Evolutionary conservation across 2,888 invertebrate species (phyloP).

Genomic region (Brachylomia viminalis): DNA sequence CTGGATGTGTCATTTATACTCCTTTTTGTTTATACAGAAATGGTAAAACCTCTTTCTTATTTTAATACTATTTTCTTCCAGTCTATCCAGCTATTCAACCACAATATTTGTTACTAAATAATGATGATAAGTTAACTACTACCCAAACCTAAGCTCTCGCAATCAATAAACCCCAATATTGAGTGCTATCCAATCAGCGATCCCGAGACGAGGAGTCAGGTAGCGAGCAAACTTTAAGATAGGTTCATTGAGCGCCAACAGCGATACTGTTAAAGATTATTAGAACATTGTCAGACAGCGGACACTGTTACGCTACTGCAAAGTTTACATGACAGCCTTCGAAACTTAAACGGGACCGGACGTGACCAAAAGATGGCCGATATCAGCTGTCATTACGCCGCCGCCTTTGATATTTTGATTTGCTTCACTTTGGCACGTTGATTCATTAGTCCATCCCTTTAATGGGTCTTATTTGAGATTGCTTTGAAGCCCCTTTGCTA

Average conservation of each 20-base stretch:
- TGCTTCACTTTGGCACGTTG: slow-evolving; percentile 44
- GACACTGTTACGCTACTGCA: slow-evolving; percentile 68
- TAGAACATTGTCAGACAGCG: slow-evolving; percentile 69
- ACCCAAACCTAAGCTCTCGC: slow-evolving; percentile 66
- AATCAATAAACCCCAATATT: slow-evolving; percentile 76
- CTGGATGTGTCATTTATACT: slow-evolving; percentile 54
- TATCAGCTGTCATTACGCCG: slow-evolving; percentile 68
- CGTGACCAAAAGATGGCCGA: slow-evolving; percentile 68
- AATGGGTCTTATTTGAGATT: slow-evolving; percentile 32
- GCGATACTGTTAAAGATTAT: slow-evolving; percentile 70
- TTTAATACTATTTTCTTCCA: neutral
- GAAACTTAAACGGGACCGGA: slow-evolving; percentile 68
- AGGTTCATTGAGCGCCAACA: slow-evolving; percentile 66
- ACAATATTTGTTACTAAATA: slow-evolving; percentile 55
- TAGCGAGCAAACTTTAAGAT: slow-evolving; percentile 75
- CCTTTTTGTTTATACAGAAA: neutral
- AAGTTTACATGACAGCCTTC: slow-evolving; percentile 77
- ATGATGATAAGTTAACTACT: slow-evolving; percentile 54
- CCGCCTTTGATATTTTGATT: slow-evolving; percentile 59
- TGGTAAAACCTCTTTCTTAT: neutral
- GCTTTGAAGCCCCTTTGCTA: slow-evolving; percentile 21
- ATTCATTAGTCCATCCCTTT: slow-evolving; percentile 54
- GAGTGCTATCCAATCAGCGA: slow-evolving; percentile 71
- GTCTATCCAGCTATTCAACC: slow-evolving; percentile 25
- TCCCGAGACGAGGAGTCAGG: slow-evolving; percentile 73